Percentiles rank a stretch among this genome's conserved stretches.
phyloP scores from a whole-genome alignment of 2,113 vertebrate species.

The Capreolus pygargus region DNA sequence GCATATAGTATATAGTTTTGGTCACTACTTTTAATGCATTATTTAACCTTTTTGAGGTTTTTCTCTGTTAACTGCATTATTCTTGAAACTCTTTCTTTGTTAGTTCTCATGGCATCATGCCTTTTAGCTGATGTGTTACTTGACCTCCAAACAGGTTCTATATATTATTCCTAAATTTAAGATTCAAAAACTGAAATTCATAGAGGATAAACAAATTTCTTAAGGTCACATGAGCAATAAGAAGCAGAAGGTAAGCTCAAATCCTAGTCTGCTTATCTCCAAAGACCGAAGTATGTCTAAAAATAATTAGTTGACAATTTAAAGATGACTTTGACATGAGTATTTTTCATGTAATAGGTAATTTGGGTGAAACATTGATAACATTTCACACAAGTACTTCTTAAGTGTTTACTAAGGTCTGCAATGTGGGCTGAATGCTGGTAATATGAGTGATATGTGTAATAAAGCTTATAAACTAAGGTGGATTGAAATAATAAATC shows the following conservation, averaged over 20 bases:
- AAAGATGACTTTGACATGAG: not conserved
- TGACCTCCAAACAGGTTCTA: not conserved
- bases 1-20: not conserved
- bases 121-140: not conserved
- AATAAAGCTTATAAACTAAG: not conserved
- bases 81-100: not conserved
- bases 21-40: not conserved
- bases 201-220: not conserved
- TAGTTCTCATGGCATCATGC: not conserved
- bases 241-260: not conserved
- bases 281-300: not conserved
- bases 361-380: not conserved
- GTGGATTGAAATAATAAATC: not conserved
- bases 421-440: not conserved
- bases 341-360: not conserved
- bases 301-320: not conserved
- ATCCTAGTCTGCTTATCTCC: not conserved
- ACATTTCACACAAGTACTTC: not conserved
- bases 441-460: not conserved
- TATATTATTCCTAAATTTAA: not conserved
- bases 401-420: not conserved
- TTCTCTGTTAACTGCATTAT: not conserved
- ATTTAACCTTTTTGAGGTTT: not conserved
- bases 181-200: not conserved
- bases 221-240: not conserved